Evolutionary conservation across 2,888 invertebrate genomes (phyloP), one percentile per base, ranked within the genome.

Genomic region (Yponomeuta sedellus): DNA sequence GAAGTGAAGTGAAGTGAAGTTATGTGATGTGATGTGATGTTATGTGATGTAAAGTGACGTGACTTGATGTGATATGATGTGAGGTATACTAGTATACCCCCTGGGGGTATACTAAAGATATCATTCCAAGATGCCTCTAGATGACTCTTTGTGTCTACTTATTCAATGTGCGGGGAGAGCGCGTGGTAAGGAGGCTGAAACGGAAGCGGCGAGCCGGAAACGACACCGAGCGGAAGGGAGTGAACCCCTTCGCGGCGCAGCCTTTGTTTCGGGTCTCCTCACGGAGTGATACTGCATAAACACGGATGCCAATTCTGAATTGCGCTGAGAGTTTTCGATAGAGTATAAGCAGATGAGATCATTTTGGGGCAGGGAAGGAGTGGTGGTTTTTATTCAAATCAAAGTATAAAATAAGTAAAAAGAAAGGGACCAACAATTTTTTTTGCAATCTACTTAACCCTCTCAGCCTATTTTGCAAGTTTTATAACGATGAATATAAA

Each of bases 221-320:
- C 83, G 75, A 76, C 79, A 80, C 71, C 83, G 83, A 78, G 78
- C 85, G 88, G 88, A 87, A 85, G 79, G 78, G 76, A 71, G 78
- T 83, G 61, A 61, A 85, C 86, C 88, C 44, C 86, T 86, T 88
- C 84, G 81, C 77, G 77, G 71, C 73, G 78, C 79, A 52, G 16
- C 81, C 79, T 86, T 88, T 88, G 87, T 88, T 85, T 86, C 63
- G 40, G 63, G 25, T 39, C 20, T 19, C n/a, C 44, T 44, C 44
- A 25, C 40, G 63, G 28, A 34, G 16, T 19, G 63, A 28, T 64
- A 64, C 34, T 64, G 63, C 63, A 10, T 40, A 5, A 22, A 34
- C 19, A 16, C 16, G 25, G 0, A 16, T 12, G 44, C 44, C 44
- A 52, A 52, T 52, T 52, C 16, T 16, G 44, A 52, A 52, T 52